A percentile compares a stretch with the other conserved stretches of the same genome.
phyloP scores from a whole-genome alignment of 2,797 vertebrate species.

The Streptopelia turtur region DNA sequence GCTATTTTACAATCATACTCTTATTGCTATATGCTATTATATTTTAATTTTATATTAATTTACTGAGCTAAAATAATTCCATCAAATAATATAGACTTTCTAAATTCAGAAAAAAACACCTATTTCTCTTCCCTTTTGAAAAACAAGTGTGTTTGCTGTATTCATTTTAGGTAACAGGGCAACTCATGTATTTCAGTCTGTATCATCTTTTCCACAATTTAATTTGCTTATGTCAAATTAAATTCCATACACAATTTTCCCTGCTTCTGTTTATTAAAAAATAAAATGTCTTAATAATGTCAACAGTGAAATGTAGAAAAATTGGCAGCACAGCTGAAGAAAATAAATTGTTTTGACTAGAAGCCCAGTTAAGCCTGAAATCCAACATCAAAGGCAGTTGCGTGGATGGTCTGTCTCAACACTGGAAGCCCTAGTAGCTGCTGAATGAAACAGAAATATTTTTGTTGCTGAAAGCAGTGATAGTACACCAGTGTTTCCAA shows the following conservation, averaged over 20 bases:
- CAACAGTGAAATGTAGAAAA: neutral
- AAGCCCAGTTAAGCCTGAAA: conserved; percentile 18
- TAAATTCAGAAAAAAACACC: neutral
- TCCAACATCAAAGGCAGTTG: neutral
- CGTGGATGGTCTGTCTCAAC: neutral
- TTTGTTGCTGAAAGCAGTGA: neutral
- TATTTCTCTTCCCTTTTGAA: neutral
- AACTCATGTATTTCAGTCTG: neutral
- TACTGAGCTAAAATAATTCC: neutral
- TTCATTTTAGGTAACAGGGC: neutral
- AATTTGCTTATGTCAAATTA: neutral
- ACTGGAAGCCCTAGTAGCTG: neutral
- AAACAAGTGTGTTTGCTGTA: neutral
- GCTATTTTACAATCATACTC: neutral
- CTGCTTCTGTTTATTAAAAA: neutral
- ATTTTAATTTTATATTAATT: neutral
- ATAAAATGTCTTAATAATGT: neutral
- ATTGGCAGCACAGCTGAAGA: neutral
- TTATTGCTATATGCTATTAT: neutral
- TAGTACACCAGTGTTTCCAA: neutral
- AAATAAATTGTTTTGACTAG: neutral
- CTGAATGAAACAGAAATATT: neutral
- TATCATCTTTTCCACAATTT: neutral
- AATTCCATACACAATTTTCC: neutral
- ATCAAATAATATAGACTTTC: neutral